These are phyloP conservation scores for Trichonephila clavata DNA, from an alignment of 1,140 invertebrate genomes.

Conservation along the genomic window DNA sequence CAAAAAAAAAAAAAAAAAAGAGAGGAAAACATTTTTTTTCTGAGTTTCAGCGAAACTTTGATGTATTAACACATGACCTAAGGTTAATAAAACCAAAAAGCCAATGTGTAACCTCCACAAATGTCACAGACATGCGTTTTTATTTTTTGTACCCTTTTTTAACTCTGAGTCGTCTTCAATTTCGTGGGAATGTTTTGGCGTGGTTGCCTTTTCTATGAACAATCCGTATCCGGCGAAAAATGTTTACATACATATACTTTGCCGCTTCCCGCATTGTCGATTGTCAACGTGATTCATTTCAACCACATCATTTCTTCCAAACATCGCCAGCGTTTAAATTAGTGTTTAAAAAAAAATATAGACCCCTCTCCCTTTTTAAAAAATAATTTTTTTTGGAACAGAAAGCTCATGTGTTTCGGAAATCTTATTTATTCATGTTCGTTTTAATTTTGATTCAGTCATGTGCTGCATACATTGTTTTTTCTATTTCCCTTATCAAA, in stretches of 20 bases:
- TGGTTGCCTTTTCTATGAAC: background rate
- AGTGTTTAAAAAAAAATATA: too few species aligned
- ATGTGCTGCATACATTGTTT: too few species aligned
- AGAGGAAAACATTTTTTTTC: background rate
- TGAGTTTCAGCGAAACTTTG: background rate
- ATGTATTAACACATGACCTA: background rate
- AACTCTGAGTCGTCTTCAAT: background rate
- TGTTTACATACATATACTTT: background rate
- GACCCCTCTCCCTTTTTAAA: too few species aligned
- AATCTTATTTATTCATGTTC: too few species aligned
- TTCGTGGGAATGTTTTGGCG: constrained; percentile 24
- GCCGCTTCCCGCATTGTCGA: background rate
- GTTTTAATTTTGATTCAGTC: too few species aligned
- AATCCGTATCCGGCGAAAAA: background rate
- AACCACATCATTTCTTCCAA: background rate
- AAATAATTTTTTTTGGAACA: too few species aligned
- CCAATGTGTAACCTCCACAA: background rate
- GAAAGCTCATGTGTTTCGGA: too few species aligned
- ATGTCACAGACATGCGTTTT: background rate
- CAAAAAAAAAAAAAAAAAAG: background rate
- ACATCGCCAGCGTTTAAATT: too few species aligned
- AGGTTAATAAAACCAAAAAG: background rate
- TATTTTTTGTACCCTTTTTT: background rate
- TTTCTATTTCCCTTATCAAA: too few species aligned
- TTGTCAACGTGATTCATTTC: background rate